Conservation (phyloP, 2,113 vertebrate genomes). For the Clupea harengus region DNA sequence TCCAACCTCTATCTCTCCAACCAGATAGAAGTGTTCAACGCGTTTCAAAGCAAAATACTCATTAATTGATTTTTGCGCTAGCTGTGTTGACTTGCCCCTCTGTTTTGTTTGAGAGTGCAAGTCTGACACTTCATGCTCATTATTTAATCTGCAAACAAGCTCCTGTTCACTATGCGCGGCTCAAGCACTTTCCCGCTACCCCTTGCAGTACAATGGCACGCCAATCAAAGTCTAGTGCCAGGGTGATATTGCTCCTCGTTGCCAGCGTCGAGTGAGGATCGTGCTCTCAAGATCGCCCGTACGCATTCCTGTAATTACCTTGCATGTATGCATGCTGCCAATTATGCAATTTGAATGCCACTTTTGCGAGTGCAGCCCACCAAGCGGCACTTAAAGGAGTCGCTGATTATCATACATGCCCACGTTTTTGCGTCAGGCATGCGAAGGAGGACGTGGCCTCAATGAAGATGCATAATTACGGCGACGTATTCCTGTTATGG, state of each 20-base stretch:
- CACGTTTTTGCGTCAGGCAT: not conserved
- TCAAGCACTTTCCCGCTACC: not conserved
- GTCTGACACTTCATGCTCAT: not conserved
- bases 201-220: not conserved
- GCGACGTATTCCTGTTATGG: not conserved
- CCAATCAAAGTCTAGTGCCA: not conserved
- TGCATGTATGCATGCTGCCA: not conserved
- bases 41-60: not conserved
- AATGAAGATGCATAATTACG: not conserved
- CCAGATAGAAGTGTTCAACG: not conserved
- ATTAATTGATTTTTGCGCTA: not conserved
- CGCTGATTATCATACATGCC: not conserved
- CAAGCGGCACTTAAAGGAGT: not conserved
- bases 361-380: not conserved
- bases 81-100: not conserved
- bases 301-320: not conserved
- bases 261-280: not conserved
- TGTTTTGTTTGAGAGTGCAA: not conserved
- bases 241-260: not conserved
- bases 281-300: not conserved
- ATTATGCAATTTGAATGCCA: slow-evolving; percentile 3
- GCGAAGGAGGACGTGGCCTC: not conserved
- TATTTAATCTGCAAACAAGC: slow-evolving; percentile 12
- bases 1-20: not conserved
- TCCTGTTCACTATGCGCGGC: not conserved